Evolutionary conservation across 1,140 invertebrate species (phyloP).

Genomic region (Cyclargus thomasi): DNA sequence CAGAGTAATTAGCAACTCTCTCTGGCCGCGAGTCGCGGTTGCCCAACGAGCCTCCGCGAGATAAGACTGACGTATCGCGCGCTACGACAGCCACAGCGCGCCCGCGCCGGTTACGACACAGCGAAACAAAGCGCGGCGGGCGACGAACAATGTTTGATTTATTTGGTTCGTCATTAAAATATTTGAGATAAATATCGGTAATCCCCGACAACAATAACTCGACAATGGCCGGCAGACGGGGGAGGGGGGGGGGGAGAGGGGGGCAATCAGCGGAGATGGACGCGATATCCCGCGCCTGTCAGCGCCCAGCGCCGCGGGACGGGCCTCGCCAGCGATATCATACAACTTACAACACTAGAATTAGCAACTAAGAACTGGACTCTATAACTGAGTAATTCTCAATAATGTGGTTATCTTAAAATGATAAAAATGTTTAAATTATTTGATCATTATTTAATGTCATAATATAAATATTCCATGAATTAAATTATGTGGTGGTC

Average conservation of each 20-base stretch:
- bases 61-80: background rate
- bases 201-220: conserved; percentile 6
- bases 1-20: no score
- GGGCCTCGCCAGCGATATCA: background rate
- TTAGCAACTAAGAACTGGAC: no score
- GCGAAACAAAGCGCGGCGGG: background rate
- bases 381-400: no score
- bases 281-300: background rate
- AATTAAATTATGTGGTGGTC: no score
- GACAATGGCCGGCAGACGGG: background rate
- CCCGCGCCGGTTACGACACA: background rate
- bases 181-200: conserved; percentile 13
- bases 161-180: conserved; percentile 16
- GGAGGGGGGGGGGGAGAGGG: no score
- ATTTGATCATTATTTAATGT: no score
- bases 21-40: background rate
- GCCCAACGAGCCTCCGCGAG: background rate
- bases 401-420: no score
- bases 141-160: conserved; percentile 8
- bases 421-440: no score
- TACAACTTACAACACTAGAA: background rate
- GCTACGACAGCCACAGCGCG: background rate
- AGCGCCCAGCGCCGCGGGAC: background rate
- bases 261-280: background rate
- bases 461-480: no score